These are phyloP conservation scores for Aegithalos caudatus DNA, from an alignment of 2,113 vertebrate species.

Conservation along the genomic window DNA sequence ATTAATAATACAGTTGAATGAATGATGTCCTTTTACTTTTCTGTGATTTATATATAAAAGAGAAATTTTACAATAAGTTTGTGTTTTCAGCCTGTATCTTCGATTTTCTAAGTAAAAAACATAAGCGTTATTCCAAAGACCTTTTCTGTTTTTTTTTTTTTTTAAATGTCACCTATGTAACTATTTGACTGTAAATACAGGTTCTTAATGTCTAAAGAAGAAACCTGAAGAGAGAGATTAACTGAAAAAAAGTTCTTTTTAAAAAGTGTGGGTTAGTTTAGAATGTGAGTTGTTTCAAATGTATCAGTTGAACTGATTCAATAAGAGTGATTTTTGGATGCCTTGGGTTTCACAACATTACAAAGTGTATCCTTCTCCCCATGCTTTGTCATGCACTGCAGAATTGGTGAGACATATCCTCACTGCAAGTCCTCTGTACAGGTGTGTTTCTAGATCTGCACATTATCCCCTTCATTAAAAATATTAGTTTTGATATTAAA, in stretches of 20 bases:
- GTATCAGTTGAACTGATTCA: background rate
- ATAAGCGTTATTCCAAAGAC: rapidly evolving
- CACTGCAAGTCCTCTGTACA: background rate
- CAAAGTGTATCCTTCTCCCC: background rate
- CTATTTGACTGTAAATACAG: background rate
- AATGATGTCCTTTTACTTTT: background rate
- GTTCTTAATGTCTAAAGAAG: background rate
- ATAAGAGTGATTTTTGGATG: background rate
- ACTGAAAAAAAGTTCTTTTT: background rate
- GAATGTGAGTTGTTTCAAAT: background rate
- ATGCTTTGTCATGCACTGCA: background rate
- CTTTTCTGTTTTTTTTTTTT: background rate
- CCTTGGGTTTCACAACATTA: background rate
- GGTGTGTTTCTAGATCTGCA: background rate
- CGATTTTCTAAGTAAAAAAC: background rate
- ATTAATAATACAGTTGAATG: background rate
- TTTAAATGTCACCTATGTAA: background rate
- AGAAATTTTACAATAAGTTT: background rate
- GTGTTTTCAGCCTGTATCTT: background rate
- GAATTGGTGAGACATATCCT: background rate
- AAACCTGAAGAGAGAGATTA: background rate
- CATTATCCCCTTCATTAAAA: background rate
- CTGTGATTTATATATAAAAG: background rate
- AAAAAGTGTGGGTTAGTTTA: background rate
- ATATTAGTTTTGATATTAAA: background rate